Evolutionary conservation across 2,113 vertebrate genomes (phyloP), one percentile per base, ranked within the genome.

Genomic region (Chiloscyllium plagiosum): DNA sequence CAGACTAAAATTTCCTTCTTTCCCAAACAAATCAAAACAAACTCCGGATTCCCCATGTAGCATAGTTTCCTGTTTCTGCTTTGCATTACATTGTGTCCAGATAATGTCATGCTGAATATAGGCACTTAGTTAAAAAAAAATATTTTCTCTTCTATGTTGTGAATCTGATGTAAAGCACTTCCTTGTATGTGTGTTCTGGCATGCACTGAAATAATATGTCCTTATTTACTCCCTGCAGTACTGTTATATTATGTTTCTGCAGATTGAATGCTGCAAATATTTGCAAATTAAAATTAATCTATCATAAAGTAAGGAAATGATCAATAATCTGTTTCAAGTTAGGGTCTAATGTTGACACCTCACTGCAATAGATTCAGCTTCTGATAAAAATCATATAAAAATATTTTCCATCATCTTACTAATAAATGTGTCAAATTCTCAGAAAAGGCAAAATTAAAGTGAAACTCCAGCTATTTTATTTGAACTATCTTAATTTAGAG

Each of bases 71-170:
- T 72, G 94, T 72, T 95, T 65, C n/a, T 47, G 65, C 68, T 29
- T 95, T 76, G 89, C 33, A 95, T 95, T 72, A 66, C 69, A 72
- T 95, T 95, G 68, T 95, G 94, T 95, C 24, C 68, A 94, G 68
- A 47, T 95, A 52, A 72, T 95, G 10, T 76, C 24, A 69, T 19
- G 22, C 42, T 42, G 42, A 76, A 15, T 22, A 17, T 52, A 72
- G 52, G 24, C 50, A 15, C 47, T 8, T 47, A 4, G 24, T 72
- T 47, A 22, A 94, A 68, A 70, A n/a, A 47, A 68, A 69, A 42
- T 47, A 12, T 37, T 33, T 93, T 94, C 13, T n/a, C 90, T 94
- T 70, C 65, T 47, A 70, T 15, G n/a, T 94, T 95, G 47, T 95
- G 42, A 76, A 33, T 70, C 69, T 95, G 94, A 76, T 72, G 66